Conservation (phyloP, 2,888 invertebrate genomes). For the Callosobruchus maculatus region DNA sequence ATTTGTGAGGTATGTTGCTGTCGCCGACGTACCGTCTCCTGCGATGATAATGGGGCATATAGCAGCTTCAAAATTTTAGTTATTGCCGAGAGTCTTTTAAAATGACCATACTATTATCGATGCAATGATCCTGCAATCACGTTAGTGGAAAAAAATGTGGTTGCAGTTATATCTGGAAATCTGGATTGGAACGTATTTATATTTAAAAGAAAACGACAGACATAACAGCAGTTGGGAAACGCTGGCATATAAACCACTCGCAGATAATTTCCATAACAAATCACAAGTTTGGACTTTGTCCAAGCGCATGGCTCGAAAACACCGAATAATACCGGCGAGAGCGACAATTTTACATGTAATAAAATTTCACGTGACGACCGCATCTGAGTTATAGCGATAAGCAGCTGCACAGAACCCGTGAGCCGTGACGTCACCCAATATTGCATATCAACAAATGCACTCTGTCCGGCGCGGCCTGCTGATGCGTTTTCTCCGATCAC, state of each 20-base stretch:
- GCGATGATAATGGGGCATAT: no score
- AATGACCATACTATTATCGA: no score
- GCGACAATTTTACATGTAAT: not conserved
- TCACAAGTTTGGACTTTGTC: not conserved
- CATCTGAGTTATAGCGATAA: not conserved
- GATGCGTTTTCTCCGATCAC: not conserved
- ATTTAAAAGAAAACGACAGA: not conserved
- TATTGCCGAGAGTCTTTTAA: no score
- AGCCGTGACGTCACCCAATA: not conserved
- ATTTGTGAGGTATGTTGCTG: no score
- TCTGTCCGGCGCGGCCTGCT: not conserved
- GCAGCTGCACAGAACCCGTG: not conserved
- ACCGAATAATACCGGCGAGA: not conserved
- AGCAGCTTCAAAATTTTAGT: no score
- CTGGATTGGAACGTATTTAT: not conserved
- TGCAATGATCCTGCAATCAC: no score
- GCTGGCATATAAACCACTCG: not conserved
- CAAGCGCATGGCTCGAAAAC: not conserved
- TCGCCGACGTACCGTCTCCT: no score
- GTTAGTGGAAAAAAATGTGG: no score
- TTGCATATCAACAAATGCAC: not conserved
- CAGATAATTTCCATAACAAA: not conserved
- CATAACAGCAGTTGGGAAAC: not conserved
- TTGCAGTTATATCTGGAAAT: no score
- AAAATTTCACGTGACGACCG: not conserved